A percentile compares a stretch with the other conserved stretches of the same genome.
phyloP scores from a whole-genome alignment of 2,113 vertebrate genomes.

The Phalacrocorax brasilianus region DNA sequence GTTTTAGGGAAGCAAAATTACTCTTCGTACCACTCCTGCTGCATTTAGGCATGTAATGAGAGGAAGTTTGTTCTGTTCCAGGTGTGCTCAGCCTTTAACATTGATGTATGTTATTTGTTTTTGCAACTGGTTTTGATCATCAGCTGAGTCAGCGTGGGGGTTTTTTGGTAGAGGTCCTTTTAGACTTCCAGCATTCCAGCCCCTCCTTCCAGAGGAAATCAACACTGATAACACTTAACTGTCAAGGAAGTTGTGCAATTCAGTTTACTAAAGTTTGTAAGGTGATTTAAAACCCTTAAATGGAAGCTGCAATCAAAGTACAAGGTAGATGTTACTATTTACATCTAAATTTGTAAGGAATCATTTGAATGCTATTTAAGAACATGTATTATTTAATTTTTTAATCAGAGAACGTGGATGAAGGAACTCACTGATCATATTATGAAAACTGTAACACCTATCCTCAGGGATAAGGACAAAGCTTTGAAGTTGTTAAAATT shows the following conservation, averaged over 20 bases:
- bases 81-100: background rate
- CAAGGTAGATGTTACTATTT: background rate
- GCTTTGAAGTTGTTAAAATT: conserved; percentile 13
- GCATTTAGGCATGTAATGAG: background rate
- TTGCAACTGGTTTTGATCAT: background rate
- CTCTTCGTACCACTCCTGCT: background rate
- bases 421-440: background rate
- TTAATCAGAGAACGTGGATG: background rate
- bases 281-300: background rate
- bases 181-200: background rate
- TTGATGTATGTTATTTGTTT: rapidly evolving
- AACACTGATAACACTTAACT: background rate
- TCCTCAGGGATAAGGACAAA: background rate
- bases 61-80: background rate
- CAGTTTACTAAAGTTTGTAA: background rate
- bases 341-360: background rate
- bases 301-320: background rate
- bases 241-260: background rate
- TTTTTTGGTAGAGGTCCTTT: background rate
- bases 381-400: background rate
- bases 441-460: background rate
- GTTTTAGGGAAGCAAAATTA: background rate
- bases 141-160: background rate
- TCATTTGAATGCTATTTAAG: background rate
- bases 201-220: background rate